A percentile compares a stretch with the other conserved stretches of the same genome.
Conservation (phyloP, 2,113 vertebrate species). For the Salvator merianae region DNA sequence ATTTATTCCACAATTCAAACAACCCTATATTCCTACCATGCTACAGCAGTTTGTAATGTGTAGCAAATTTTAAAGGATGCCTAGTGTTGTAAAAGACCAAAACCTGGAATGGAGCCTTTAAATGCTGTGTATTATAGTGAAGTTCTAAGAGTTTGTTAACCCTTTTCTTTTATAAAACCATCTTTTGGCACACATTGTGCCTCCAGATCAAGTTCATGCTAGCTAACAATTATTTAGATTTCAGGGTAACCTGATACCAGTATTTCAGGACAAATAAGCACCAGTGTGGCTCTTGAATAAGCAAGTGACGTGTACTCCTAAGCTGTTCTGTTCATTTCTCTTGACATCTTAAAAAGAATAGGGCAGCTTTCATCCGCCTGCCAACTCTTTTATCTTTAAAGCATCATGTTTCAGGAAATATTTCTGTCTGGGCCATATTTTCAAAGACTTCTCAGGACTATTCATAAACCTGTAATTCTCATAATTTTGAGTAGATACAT, state of each 20-base stretch:
- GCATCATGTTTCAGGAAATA: slow-evolving; percentile 80
- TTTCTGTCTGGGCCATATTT: slow-evolving; percentile 71
- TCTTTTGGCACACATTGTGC: slow-evolving; percentile 56
- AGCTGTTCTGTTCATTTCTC: slow-evolving; percentile 65
- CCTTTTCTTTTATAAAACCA: neutral
- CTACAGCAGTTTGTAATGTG: neutral
- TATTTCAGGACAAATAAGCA: slow-evolving; percentile 73
- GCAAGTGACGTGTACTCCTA: slow-evolving; percentile 59
- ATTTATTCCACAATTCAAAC: slow-evolving; percentile 11
- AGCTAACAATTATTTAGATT: slow-evolving; percentile 54
- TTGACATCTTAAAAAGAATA: slow-evolving; percentile 41
- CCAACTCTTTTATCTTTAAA: slow-evolving; percentile 72
- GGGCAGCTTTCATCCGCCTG: slow-evolving; percentile 68
- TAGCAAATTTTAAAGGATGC: neutral
- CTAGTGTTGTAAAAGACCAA: neutral
- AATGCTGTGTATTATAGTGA: neutral
- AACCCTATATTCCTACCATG: neutral
- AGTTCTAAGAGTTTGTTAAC: slow-evolving; percentile 13
- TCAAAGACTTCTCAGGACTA: slow-evolving; percentile 72
- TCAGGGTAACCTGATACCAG: slow-evolving; percentile 72
- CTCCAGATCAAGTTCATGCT: slow-evolving; percentile 62
- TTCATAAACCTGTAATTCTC: slow-evolving; percentile 62
- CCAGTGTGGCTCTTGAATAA: slow-evolving; percentile 65
- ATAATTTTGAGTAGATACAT: slow-evolving; percentile 34
- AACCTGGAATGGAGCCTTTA: neutral